Percentiles rank a stretch among this genome's conserved stretches.
Evolutionary conservation across 2,113 vertebrate species (phyloP).

Genomic region (Mastomys coucha): DNA sequence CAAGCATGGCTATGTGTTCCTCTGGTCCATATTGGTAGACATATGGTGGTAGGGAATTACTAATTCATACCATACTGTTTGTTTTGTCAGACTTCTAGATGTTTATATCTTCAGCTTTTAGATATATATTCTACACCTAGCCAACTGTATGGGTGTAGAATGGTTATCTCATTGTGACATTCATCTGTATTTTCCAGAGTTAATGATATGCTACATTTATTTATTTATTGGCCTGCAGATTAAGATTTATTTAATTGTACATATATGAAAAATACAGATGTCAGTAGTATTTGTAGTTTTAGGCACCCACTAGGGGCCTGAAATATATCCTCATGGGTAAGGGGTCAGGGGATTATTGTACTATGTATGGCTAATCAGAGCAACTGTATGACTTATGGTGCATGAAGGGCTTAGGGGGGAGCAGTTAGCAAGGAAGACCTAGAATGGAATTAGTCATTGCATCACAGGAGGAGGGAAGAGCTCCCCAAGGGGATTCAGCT

Average conservation of each 20-base stretch:
- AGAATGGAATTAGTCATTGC: neutral
- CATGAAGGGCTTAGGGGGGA: neutral
- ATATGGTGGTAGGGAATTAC: neutral
- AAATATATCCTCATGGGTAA: neutral
- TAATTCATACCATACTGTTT: neutral
- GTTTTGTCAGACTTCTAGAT: neutral
- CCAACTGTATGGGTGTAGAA: slow-evolving; percentile 47
- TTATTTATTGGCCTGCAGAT: neutral
- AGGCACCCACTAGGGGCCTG: neutral
- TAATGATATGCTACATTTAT: slow-evolving; percentile 32
- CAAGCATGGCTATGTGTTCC: neutral
- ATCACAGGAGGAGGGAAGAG: neutral
- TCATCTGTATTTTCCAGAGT: slow-evolving; percentile 57
- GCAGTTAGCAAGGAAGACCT: too few species aligned
- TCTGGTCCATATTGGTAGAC: neutral
- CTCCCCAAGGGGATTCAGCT: neutral
- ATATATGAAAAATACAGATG: neutral
- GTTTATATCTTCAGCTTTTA: slow-evolving; percentile 36
- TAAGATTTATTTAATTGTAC: neutral
- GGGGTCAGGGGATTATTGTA: neutral
- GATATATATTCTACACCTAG: neutral
- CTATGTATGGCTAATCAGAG: neutral
- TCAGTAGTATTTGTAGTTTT: neutral
- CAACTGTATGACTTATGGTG: neutral
- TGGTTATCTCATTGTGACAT: slow-evolving; percentile 8